Base-by-base conservation (phyloP, 2,797 vertebrate genomes). In the Syngnathus acus region DNA sequence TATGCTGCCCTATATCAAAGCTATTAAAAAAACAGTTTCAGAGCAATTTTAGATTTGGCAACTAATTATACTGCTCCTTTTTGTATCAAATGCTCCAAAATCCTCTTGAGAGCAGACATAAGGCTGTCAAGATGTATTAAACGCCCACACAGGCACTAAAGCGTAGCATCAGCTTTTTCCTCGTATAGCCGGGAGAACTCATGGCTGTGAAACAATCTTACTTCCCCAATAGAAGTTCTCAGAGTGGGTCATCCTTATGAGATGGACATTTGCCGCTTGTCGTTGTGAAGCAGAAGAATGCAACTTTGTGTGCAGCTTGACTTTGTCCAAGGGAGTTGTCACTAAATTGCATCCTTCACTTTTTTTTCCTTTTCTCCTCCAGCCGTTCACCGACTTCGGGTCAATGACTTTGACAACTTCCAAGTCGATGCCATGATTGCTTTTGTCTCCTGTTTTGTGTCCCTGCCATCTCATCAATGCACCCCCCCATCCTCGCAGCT, bases 401-500 rank as follows among this genome's bases (percentile, higher is more conserved):
- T 57, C 7, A 6, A 65, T 73, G 61, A 72, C 64, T 78, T 72
- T 74, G 69, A 75, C 62, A 68, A 65, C 26, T 65, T 32, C 42
- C 32, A 38, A 11, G 39, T 51, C 26, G 1, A 65, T 26, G 37
- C 48, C 54, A 59, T 13, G 6, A 65, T 60, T 19, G 26, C 6
- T 72, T 75, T 65, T 69, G 65, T 55, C 45, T 73, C 45, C 72
- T 70, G 78, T 68, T 65, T 65, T 62, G 62, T 50, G 63, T 75
- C 61, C 38, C 69, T 64, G 55, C 62, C 57, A 71, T 80, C 80
- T 72, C 60, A 75, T 76, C 72, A 65, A 47, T 51, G 38, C 16
- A 62, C 54, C 48, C 50, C 57, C 64, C 40, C 53, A 65, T 37
- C 51, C 39, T 65, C 40, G 50, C 65, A 50, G 4, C 26, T 64